These are phyloP conservation scores for Melanotaenia parkinsoni DNA, from an alignment of 2,797 vertebrate species.

Conservation along the genomic window DNA sequence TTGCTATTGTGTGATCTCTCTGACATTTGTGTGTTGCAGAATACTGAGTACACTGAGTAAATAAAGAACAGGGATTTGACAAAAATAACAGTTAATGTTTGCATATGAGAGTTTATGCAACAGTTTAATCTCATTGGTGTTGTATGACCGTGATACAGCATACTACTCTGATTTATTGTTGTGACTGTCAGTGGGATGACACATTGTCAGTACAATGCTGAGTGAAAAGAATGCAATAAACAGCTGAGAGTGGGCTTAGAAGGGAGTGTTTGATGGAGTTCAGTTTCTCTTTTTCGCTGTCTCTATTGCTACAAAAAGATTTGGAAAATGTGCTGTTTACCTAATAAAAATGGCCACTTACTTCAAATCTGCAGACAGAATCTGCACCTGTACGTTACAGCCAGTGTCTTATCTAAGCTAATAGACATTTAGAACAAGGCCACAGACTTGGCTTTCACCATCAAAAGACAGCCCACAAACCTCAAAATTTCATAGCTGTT, in stretches of 20 bases:
- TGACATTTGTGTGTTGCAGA: slow-evolving; percentile 33
- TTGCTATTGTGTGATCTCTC: slow-evolving; percentile 62
- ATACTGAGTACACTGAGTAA: slow-evolving; percentile 30
- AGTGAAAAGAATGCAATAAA: slow-evolving; percentile 39
- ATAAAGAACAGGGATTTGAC: slow-evolving; percentile 42
- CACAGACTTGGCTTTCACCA: no score
- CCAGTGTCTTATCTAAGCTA: no score
- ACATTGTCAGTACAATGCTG: slow-evolving; percentile 14
- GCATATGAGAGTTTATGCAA: slow-evolving; percentile 40
- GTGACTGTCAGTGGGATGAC: slow-evolving; percentile 33
- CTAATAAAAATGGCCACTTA: neutral
- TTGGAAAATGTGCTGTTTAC: neutral
- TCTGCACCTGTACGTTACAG: neutral
- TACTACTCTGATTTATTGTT: slow-evolving; percentile 49
- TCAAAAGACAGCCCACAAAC: no score
- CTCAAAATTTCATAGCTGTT: no score
- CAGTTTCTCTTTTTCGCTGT: slow-evolving; percentile 5
- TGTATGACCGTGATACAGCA: slow-evolving; percentile 23
- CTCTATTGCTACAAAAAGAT: neutral
- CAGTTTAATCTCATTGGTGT: slow-evolving; percentile 13
- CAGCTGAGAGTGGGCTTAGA: slow-evolving; percentile 29
- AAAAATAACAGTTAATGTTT: slow-evolving; percentile 45
- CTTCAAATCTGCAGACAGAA: neutral
- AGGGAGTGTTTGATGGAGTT: slow-evolving; percentile 31
- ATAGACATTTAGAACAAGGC: no score